A percentile compares a stretch with the other conserved stretches of the same genome.
These are phyloP conservation scores for Megaptera novaeangliae DNA, from an alignment of 2,113 vertebrate species.

Conservation along the genomic window DNA sequence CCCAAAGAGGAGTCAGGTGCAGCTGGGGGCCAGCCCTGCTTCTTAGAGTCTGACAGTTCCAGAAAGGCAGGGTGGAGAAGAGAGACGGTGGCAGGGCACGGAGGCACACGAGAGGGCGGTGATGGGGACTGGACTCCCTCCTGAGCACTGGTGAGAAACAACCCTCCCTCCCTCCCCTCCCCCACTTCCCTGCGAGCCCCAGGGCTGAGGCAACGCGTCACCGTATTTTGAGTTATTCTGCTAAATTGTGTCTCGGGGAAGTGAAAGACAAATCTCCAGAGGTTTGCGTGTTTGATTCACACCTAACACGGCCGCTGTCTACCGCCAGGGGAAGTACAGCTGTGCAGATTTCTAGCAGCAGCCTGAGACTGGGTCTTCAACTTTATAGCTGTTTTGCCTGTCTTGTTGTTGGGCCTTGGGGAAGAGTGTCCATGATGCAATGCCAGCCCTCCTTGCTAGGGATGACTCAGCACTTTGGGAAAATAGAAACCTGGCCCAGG, in stretches of 20 bases:
- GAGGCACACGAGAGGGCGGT: rapidly evolving
- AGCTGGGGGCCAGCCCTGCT: not conserved
- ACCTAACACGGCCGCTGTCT: conserved; percentile 26
- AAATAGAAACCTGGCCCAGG: not conserved
- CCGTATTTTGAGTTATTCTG: conserved; percentile 34
- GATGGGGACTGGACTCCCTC: not conserved
- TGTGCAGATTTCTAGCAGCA: not conserved
- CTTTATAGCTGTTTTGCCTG: not conserved
- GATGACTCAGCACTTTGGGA: not conserved
- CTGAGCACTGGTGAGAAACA: not conserved
- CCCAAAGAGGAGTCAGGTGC: not conserved
- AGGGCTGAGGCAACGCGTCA: not conserved
- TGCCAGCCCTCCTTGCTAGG: not conserved
- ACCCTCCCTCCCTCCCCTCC: not conserved
- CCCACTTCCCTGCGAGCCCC: not conserved
- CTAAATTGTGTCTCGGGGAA: conserved; percentile 38
- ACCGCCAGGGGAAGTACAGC: conserved; percentile 4
- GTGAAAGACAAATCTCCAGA: conserved; percentile 53
- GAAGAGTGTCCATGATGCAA: not conserved
- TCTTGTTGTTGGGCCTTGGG: not conserved
- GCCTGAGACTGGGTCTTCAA: not conserved
- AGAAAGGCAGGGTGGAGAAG: not conserved
- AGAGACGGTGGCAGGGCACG: not conserved
- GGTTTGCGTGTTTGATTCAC: conserved; percentile 63
- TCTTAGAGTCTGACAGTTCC: not conserved